phyloP scores from a whole-genome alignment of 2,113 vertebrate species.

The Pseudorectes ferrugineus region DNA sequence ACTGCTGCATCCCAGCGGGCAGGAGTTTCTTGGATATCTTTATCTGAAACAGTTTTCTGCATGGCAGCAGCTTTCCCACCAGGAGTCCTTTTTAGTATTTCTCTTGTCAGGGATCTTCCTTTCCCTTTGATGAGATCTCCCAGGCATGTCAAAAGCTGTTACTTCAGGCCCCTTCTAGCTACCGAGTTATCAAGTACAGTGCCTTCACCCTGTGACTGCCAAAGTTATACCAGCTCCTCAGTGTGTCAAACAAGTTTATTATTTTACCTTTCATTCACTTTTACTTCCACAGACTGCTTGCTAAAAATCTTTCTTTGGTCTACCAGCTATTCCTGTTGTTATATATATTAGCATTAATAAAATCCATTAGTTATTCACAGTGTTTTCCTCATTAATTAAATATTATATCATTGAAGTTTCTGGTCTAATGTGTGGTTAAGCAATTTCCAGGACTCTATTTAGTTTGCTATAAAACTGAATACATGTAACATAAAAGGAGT shows the following conservation, averaged over 20 bases:
- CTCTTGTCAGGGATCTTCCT: slow-evolving; percentile 4
- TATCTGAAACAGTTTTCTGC: not conserved
- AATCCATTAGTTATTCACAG: slow-evolving; percentile 2
- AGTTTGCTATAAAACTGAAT: not conserved
- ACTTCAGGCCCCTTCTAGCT: not conserved
- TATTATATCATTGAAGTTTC: not conserved
- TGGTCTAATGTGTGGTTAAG: not conserved
- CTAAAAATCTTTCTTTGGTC: not conserved
- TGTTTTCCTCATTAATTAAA: slow-evolving; percentile 13
- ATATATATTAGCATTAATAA: not conserved
- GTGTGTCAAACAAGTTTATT: slow-evolving; percentile 25
- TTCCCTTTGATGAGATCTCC: not conserved
- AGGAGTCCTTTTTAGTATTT: not conserved
- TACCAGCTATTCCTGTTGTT: not conserved
- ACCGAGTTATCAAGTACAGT: not conserved
- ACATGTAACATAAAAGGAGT: not conserved
- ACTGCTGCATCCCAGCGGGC: not conserved
- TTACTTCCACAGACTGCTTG: not conserved
- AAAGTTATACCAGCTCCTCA: not conserved
- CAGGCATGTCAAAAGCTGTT: slow-evolving; percentile 49
- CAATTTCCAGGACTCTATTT: not conserved
- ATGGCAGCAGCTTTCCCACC: slow-evolving; percentile 37
- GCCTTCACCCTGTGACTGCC: not conserved
- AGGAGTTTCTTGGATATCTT: not conserved
- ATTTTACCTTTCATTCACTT: slow-evolving; percentile 5